Evolutionary conservation across 2,888 invertebrate genomes (phyloP), one percentile per base, ranked within the genome.

Genomic region (Cremastinae sp.): DNA sequence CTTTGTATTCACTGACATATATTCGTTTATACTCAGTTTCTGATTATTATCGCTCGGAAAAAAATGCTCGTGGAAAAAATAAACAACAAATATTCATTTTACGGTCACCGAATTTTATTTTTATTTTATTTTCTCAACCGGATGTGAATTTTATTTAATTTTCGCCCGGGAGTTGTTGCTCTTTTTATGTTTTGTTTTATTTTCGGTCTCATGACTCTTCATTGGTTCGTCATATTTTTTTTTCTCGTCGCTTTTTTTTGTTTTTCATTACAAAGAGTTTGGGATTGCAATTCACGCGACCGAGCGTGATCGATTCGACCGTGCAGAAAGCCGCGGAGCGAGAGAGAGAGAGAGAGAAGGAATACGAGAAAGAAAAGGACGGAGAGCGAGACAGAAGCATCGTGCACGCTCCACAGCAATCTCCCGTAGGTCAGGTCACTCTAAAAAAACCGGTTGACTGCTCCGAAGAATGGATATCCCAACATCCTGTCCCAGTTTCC

Each of bases 381-480:
- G 16, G 49, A 9, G 22, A 22, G 53, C 9, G 22, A 14, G 41
- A 22, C 14, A 53, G 20, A 66, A 34, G 3, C 34, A 43, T 54
- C 20, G 10, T 51, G 51, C 64, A 51, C 64, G 53, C 18, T 69
- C 16, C 22, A 59, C 54, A 12, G 36, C 62, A 36, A 8, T 49
- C 43, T 9, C 70, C 18, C 53, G 75, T 70, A 74, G 75, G 68
- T 76, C 66, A 70, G 74, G 76, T 78, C 78, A 75, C 54, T 66
- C 51, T 64, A 49, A 70, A 75, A 75, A 78, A 75, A 78, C 70
- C 73, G 75, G 75, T 75, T 78, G 78, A 75, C 70, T 72, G 70
- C 51, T 75, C 65, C 75, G 61, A 56, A 51, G 43, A 74, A 69
- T 69, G 43, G 73, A 56, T 68, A 68, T 38, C 53, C 61, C 54